These are phyloP conservation scores for Solenopsis invicta DNA, from an alignment of 1,140 invertebrate species.

Conservation along the genomic window DNA sequence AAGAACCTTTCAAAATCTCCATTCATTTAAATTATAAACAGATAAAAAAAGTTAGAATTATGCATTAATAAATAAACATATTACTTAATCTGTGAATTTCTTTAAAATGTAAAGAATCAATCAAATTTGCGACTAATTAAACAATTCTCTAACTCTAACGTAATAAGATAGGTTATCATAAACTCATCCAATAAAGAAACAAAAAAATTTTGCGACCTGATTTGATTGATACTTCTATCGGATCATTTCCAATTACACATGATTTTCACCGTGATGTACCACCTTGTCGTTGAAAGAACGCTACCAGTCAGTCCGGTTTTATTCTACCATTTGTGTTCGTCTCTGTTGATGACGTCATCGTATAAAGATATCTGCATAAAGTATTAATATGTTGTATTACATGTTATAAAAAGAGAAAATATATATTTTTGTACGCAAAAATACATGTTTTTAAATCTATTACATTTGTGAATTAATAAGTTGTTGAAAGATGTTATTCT, in stretches of 20 bases:
- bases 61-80: neutral
- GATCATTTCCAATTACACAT: constrained; percentile 48
- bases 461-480: constrained; percentile 20
- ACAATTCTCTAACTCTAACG: neutral
- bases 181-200: neutral
- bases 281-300: constrained; percentile 80
- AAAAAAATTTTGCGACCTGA: neutral
- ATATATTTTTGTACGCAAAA: neutral
- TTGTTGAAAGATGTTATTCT: neutral
- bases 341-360: constrained; percentile 82
- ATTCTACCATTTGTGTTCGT: constrained; percentile 79
- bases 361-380: constrained; percentile 76
- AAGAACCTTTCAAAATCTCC: neutral
- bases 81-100: neutral
- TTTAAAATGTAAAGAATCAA: neutral
- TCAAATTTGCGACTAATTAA: neutral
- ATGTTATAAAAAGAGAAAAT: neutral
- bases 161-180: neutral
- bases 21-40: constrained; percentile 17
- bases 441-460: constrained; percentile 7
- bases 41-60: neutral
- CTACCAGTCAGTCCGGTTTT: constrained; percentile 87
- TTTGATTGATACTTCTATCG: constrained; percentile 18
- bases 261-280: constrained; percentile 70
- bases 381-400: constrained; percentile 63